A percentile compares a stretch with the other conserved stretches of the same genome.
Conservation (phyloP, 2,888 invertebrate genomes). For the Trichopria drosophilae region DNA sequence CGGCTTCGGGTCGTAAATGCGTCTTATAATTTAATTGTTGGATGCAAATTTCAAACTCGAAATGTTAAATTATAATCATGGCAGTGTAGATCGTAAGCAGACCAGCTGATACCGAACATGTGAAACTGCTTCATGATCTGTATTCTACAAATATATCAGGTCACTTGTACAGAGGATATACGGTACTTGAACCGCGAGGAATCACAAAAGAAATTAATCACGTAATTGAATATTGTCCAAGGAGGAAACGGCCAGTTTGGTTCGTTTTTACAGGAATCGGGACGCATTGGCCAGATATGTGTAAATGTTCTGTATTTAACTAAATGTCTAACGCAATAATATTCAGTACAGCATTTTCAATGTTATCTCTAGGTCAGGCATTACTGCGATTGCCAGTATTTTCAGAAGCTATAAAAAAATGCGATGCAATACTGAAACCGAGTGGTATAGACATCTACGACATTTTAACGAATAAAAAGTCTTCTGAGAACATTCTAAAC, state of each 20-base stretch:
- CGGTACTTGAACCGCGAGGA: slow-evolving; percentile 51
- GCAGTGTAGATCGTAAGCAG: no score
- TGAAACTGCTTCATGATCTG: slow-evolving; percentile 12
- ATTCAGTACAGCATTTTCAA: no score
- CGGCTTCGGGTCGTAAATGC: no score
- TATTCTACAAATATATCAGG: slow-evolving; percentile 56
- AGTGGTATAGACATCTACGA: slow-evolving; percentile 68
- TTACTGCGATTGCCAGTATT: slow-evolving; percentile 68
- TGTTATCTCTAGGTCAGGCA: neutral
- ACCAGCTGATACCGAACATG: slow-evolving; percentile 31
- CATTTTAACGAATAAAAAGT: slow-evolving; percentile 65
- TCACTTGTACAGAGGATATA: slow-evolving; percentile 70
- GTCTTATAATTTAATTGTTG: no score
- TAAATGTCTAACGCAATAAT: no score
- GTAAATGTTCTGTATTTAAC: slow-evolving; percentile 51
- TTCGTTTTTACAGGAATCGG: slow-evolving; percentile 77
- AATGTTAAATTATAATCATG: no score
- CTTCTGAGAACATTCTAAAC: slow-evolving; percentile 69
- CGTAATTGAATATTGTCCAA: neutral
- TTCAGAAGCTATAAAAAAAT: slow-evolving; percentile 62
- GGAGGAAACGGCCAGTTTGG: slow-evolving; percentile 64
- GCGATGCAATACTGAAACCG: slow-evolving; percentile 65
- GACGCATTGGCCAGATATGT: slow-evolving; percentile 73
- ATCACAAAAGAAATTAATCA: neutral
- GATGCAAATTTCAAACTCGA: no score